Conservation (phyloP, 2,888 invertebrate species). For the Raillietiella orientalis region DNA sequence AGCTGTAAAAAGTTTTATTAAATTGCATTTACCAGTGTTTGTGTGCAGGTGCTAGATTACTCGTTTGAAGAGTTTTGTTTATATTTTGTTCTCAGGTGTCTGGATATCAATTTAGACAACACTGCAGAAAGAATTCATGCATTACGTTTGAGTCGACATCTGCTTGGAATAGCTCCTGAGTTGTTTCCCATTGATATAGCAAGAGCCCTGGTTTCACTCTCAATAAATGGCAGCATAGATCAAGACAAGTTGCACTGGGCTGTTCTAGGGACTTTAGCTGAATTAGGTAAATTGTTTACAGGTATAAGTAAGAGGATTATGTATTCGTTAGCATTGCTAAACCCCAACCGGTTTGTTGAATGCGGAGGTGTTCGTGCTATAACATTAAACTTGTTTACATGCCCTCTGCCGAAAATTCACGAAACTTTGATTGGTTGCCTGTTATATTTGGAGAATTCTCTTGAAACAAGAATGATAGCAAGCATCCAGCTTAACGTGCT, state of each 20-base stretch:
- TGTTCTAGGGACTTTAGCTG: conserved; percentile 56
- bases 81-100: conserved; percentile 24
- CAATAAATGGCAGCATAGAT: conserved; percentile 39
- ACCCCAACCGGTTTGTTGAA: no score
- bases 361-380: conserved; percentile 42
- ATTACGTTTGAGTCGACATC: conserved; percentile 40
- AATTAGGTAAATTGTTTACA: conserved; percentile 28
- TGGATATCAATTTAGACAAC: conserved; percentile 61
- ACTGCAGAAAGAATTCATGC: conserved; percentile 54
- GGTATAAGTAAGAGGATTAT: background rate
- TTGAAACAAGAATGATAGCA: conserved; percentile 36
- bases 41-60: conserved; percentile 33
- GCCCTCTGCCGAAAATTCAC: conserved; percentile 54
- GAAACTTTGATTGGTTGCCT: conserved; percentile 67
- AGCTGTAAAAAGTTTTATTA: conserved; percentile 43
- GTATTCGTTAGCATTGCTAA: no score
- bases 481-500: conserved; percentile 52
- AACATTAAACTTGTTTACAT: conserved; percentile 49
- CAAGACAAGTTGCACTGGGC: conserved; percentile 51
- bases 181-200: conserved; percentile 38
- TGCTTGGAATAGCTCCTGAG: conserved; percentile 26
- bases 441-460: conserved; percentile 50
- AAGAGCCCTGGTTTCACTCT: conserved; percentile 45
- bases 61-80: background rate
- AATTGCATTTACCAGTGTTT: conserved; percentile 47